A percentile compares a stretch with the other conserved stretches of the same genome.
Evolutionary conservation across 2,113 vertebrate genomes (phyloP).

Genomic region (Sander vitreus): DNA sequence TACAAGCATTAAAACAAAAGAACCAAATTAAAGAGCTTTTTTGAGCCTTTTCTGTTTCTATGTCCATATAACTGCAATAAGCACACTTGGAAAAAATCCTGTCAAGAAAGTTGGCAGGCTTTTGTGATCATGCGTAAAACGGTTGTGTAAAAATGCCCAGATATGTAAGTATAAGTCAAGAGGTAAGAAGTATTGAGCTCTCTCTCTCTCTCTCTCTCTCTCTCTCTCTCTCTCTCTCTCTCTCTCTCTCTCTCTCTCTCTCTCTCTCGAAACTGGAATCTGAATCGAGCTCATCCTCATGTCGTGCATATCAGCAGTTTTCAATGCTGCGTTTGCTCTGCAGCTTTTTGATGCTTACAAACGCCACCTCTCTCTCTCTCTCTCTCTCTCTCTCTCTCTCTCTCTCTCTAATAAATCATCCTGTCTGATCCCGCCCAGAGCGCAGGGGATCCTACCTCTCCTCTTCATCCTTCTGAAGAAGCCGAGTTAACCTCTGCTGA

Average conservation of each 20-base stretch:
- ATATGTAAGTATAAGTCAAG: not conserved
- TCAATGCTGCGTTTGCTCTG: conserved; percentile 72
- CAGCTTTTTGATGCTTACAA: conserved; percentile 71
- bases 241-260: not conserved
- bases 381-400: conserved; percentile 46
- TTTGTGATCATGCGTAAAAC: conserved; percentile 7
- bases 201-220: not conserved
- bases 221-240: not conserved
- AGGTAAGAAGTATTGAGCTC: not conserved
- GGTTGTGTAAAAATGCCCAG: not conserved
- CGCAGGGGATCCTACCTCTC: conserved; percentile 81
- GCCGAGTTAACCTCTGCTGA: conserved; percentile 85
- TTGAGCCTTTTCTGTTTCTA: not conserved
- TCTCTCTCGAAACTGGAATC: conserved; percentile 4
- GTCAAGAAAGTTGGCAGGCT: not conserved
- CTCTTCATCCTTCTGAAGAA: conserved; percentile 83
- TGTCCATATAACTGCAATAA: not conserved
- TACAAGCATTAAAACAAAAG: conserved; percentile 6
- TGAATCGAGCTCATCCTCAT: conserved; percentile 57
- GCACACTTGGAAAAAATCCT: not conserved
- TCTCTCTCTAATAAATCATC: conserved; percentile 82
- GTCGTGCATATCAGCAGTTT: conserved; percentile 74
- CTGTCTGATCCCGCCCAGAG: conserved; percentile 81
- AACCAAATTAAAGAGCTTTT: not conserved
- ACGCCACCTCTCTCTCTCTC: conserved; percentile 42